Evolutionary conservation across 1,140 invertebrate species (phyloP).

Genomic region (Oedothorax gibbosus): DNA sequence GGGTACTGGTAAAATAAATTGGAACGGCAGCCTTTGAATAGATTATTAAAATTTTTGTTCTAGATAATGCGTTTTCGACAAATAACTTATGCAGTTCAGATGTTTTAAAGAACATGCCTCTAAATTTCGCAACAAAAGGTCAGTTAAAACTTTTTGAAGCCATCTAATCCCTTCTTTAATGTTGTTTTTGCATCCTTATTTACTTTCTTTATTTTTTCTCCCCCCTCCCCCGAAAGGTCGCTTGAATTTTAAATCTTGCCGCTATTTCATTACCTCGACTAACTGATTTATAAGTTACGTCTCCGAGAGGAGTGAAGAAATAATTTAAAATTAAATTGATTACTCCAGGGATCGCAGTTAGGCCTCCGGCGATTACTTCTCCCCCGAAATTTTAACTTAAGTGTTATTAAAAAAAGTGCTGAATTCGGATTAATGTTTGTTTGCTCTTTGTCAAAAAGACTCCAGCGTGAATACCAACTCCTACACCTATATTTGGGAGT

Average conservation of each 20-base stretch:
- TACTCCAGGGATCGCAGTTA: slow-evolving; percentile 48
- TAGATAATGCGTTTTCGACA: too few species aligned
- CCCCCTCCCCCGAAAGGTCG: slow-evolving; percentile 27
- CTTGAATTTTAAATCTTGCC: slow-evolving; percentile 55
- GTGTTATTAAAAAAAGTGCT: slow-evolving; percentile 29
- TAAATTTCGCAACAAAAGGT: too few species aligned
- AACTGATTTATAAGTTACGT: slow-evolving; percentile 61
- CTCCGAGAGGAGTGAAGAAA: slow-evolving; percentile 47
- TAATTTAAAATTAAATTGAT: slow-evolving; percentile 62
- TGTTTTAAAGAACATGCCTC: too few species aligned
- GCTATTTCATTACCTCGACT: slow-evolving; percentile 58
- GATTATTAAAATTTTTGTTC: too few species aligned
- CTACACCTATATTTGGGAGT: not conserved
- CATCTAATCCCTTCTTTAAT: slow-evolving; percentile 36
- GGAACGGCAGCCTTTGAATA: too few species aligned
- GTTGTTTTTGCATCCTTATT: slow-evolving; percentile 50
- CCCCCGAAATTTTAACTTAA: slow-evolving; percentile 23
- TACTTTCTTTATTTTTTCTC: slow-evolving; percentile 33
- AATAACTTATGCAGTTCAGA: too few species aligned
- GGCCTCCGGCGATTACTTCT: slow-evolving; percentile 20
- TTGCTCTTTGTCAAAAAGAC: slow-evolving; percentile 33
- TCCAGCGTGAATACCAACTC: not conserved
- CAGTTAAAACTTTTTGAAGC: not conserved
- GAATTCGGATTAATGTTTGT: slow-evolving; percentile 51
- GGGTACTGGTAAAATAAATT: too few species aligned